These are phyloP conservation scores for Agrypnus murinus DNA, from an alignment of 2,888 invertebrate species.

Conservation along the genomic window DNA sequence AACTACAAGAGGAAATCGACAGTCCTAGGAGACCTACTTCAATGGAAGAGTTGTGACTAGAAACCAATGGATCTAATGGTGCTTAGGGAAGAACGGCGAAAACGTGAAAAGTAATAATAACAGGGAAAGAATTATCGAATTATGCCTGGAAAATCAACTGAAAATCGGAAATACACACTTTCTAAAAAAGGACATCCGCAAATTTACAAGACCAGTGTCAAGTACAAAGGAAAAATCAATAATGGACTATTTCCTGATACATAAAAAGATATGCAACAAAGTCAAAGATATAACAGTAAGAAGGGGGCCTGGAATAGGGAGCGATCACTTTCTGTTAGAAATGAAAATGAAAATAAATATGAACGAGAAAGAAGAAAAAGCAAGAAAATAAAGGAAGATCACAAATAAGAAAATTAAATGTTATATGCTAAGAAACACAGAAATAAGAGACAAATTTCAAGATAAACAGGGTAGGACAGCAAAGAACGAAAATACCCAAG, in stretches of 20 bases:
- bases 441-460: background rate
- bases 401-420: background rate
- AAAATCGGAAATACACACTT: background rate
- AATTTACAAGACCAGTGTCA: background rate
- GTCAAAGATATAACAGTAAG: background rate
- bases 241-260: background rate
- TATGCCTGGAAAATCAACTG: too few relatives aligned
- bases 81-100: background rate
- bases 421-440: background rate
- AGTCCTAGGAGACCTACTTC: background rate
- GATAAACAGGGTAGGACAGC: background rate
- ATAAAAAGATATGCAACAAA: background rate
- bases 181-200: background rate
- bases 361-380: background rate
- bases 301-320: slow-evolving; percentile 5
- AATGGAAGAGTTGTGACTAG: background rate
- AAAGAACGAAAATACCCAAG: background rate
- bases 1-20: background rate
- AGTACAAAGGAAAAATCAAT: background rate
- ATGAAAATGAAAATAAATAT: too few relatives aligned
- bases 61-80: background rate
- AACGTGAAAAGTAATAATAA: background rate
- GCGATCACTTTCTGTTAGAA: background rate
- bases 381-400: background rate
- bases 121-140: background rate